Percentiles rank a stretch among this genome's conserved stretches.
Conservation (phyloP, 2,113 vertebrate species). For the Channa maculata region DNA sequence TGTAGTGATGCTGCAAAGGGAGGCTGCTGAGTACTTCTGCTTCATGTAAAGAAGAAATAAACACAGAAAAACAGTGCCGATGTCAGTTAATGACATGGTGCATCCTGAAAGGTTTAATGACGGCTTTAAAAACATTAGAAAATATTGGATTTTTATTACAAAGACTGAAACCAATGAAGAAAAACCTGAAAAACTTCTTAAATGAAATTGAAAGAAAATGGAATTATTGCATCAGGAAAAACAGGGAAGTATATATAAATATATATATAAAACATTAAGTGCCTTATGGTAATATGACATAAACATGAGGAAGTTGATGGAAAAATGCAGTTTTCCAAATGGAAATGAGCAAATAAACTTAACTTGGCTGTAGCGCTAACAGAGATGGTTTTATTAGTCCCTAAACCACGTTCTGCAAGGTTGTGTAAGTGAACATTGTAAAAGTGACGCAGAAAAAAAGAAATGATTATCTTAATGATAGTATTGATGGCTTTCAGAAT, state of each 20-base stretch:
- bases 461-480: not conserved
- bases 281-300: too few relatives aligned
- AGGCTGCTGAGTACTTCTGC: conserved; percentile 97
- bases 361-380: not conserved
- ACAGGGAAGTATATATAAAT: too few relatives aligned
- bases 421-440: too few relatives aligned
- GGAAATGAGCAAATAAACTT: conserved; percentile 8
- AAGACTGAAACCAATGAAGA: not conserved
- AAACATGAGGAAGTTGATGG: too few relatives aligned
- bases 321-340: not conserved
- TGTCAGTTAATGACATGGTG: not conserved
- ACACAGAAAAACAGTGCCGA: not conserved
- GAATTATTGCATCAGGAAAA: not conserved
- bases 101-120: not conserved
- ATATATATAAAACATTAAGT: too few relatives aligned
- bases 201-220: not conserved
- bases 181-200: not conserved
- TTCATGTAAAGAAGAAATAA: conserved; percentile 51
- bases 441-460: too few relatives aligned
- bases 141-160: not conserved
- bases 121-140: not conserved
- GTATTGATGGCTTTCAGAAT: not conserved
- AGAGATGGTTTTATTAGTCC: too few relatives aligned
- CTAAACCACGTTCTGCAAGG: too few relatives aligned
- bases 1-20: conserved; percentile 98